Evolutionary conservation across 2,888 invertebrate genomes (phyloP).

Genomic region (Limnephilus rhombicus): DNA sequence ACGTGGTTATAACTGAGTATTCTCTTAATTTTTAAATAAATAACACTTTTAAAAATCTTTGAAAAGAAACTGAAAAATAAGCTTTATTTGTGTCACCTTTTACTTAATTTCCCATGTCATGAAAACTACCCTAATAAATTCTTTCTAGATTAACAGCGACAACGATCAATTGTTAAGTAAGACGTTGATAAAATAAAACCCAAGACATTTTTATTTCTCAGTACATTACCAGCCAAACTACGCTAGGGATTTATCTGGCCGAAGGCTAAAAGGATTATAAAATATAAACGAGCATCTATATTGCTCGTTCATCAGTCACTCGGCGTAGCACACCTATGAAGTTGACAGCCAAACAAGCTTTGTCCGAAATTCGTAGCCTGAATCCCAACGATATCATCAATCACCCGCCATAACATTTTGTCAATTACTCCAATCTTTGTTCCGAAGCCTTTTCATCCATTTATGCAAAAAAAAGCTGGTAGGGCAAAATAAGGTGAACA

Average conservation of each 20-base stretch:
- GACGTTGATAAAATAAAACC: neutral
- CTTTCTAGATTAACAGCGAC: neutral
- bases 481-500: neutral
- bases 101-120: neutral
- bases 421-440: slow-evolving; percentile 42
- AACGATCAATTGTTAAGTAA: neutral
- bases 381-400: slow-evolving; percentile 15
- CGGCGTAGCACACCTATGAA: neutral
- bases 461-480: neutral
- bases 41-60: neutral
- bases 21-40: too few relatives aligned
- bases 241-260: neutral
- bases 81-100: neutral
- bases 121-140: neutral
- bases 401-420: slow-evolving; percentile 42
- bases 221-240: neutral
- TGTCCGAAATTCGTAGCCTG: slow-evolving; percentile 29
- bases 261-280: neutral
- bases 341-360: slow-evolving; percentile 42
- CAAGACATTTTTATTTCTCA: neutral
- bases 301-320: slow-evolving; percentile 9
- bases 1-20: too few relatives aligned
- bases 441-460: slow-evolving; percentile 23
- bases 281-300: neutral
- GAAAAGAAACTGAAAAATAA: neutral